These are phyloP conservation scores for Amorpha juglandis DNA, from an alignment of 2,888 invertebrate genomes.

Conservation along the genomic window DNA sequence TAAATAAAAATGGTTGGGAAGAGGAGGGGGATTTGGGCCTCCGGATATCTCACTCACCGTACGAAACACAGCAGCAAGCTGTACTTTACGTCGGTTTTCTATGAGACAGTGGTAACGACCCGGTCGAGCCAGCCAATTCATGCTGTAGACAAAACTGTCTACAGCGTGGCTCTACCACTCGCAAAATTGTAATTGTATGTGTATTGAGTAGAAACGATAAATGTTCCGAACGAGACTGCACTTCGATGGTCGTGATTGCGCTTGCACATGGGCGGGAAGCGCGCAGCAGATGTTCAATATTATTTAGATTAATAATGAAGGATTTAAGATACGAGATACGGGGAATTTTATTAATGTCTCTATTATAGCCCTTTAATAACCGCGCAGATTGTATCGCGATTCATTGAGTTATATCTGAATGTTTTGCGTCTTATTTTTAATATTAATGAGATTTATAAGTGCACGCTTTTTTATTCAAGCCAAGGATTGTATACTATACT, in stretches of 20 bases:
- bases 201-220: constrained; percentile 16
- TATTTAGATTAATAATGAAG: constrained; percentile 17
- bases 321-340: constrained; percentile 18
- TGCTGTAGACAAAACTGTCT: no score
- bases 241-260: constrained; percentile 2
- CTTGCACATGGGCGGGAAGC: constrained; percentile 15
- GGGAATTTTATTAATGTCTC: constrained; percentile 16
- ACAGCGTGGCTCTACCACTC: no score
- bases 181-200: no score
- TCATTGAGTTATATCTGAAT: constrained; percentile 8
- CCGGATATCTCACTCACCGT: no score
- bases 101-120: no score
- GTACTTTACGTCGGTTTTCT: no score
- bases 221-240: not conserved
- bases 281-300: constrained; percentile 13
- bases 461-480: not conserved
- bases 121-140: no score
- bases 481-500: no score
- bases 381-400: constrained; percentile 12
- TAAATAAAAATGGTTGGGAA: no score
- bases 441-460: not conserved
- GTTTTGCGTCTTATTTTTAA: not conserved
- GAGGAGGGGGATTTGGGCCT: no score
- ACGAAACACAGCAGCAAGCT: no score
- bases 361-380: constrained; percentile 23